phyloP scores from a whole-genome alignment of 2,113 vertebrate species.

The human region DNA sequence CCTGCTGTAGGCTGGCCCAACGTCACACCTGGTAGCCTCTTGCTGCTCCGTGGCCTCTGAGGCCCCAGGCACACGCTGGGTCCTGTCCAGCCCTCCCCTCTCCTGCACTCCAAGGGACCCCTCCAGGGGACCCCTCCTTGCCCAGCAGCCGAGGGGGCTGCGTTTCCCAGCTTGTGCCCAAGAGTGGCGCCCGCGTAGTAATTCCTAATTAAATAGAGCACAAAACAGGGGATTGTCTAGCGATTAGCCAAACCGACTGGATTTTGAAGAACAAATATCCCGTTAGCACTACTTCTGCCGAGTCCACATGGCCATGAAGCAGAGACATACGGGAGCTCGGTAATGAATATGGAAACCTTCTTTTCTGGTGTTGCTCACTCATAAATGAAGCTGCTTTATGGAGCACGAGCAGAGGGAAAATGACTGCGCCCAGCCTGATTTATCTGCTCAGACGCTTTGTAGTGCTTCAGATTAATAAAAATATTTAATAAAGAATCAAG shows the following conservation, averaged over 20 bases:
- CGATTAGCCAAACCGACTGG: rapidly evolving
- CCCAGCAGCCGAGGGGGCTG: rapidly evolving
- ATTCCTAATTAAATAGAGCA: neutral
- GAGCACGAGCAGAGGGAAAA: conserved; percentile 69
- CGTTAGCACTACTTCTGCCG: rapidly evolving
- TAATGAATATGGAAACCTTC: conserved; percentile 56
- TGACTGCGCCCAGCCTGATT: conserved; percentile 69
- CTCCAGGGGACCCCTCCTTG: rapidly evolving
- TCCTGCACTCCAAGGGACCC: rapidly evolving
- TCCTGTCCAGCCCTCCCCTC: neutral
- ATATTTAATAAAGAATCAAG: conserved; percentile 86
- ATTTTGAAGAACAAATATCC: neutral
- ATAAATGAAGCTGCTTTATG: conserved; percentile 70
- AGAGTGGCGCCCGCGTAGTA: rapidly evolving
- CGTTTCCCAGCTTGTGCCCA: rapidly evolving
- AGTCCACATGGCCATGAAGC: rapidly evolving
- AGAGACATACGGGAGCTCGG: neutral
- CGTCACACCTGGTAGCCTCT: neutral
- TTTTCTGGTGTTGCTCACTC: neutral
- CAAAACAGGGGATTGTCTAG: neutral
- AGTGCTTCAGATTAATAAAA: conserved; percentile 83
- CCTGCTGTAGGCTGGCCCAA: neutral
- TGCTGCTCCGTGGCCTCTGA: neutral
- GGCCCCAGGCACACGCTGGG: neutral
- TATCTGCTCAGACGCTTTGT: conserved; percentile 71